Conservation (phyloP, 2,888 invertebrate genomes). For the Beris chalybata region DNA sequence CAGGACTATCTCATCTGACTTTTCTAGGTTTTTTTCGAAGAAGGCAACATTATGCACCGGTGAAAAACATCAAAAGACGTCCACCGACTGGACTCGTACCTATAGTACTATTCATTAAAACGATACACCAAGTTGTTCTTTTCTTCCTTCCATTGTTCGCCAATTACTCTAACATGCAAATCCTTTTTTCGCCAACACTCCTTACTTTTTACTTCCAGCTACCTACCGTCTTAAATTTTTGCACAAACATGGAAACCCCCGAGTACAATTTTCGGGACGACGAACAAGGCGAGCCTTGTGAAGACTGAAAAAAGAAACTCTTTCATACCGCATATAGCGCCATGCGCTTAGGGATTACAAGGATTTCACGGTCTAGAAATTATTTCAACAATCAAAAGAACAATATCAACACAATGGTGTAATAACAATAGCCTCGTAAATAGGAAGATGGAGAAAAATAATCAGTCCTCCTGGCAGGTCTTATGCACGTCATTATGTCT, state of each 20-base stretch:
- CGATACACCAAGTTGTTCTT: slow-evolving; percentile 12
- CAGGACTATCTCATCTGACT: too few species aligned
- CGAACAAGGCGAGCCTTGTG: neutral
- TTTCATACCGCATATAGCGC: slow-evolving; percentile 33
- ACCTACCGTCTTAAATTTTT: neutral
- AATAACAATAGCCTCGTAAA: too few species aligned
- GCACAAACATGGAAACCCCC: neutral
- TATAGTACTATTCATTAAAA: too few species aligned
- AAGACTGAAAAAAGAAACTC: slow-evolving; percentile 16
- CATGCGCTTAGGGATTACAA: slow-evolving; percentile 38
- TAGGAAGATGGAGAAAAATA: too few species aligned
- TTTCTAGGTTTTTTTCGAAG: too few species aligned
- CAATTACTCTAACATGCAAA: slow-evolving; percentile 37
- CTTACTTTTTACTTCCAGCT: neutral
- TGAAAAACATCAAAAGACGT: too few species aligned
- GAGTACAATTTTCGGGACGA: neutral
- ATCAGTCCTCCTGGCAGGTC: too few species aligned
- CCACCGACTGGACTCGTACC: too few species aligned
- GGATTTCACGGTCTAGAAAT: slow-evolving; percentile 39
- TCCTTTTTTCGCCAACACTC: slow-evolving; percentile 25
- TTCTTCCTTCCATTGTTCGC: slow-evolving; percentile 26
- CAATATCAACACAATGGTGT: neutral
- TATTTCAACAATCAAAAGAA: slow-evolving; percentile 25
- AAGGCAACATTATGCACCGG: too few species aligned
- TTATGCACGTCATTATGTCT: too few species aligned